These are phyloP conservation scores for Procambarus virginalis DNA, from an alignment of 1,140 invertebrate genomes.

Conservation along the genomic window DNA sequence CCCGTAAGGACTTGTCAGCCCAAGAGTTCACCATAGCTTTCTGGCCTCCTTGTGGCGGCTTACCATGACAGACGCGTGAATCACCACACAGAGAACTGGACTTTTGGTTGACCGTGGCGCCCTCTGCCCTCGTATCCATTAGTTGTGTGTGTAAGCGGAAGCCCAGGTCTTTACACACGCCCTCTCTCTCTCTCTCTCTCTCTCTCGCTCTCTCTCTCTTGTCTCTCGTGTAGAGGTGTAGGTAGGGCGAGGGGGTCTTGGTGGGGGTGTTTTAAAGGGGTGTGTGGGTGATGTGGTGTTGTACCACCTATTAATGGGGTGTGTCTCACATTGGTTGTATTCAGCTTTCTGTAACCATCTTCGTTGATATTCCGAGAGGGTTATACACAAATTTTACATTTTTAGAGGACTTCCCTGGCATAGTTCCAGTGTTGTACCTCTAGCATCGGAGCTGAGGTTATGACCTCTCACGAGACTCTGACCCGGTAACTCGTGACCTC, in stretches of 20 bases:
- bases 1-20: not conserved
- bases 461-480: no score
- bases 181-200: not conserved
- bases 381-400: no score
- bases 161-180: not conserved
- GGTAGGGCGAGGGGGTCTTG: not conserved
- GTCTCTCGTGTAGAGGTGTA: not conserved
- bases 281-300: not conserved
- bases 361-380: no score
- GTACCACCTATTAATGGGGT: no score
- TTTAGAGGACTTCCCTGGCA: no score
- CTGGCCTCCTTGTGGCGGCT: not conserved
- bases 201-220: not conserved
- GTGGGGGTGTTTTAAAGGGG: not conserved
- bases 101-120: not conserved
- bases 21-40: not conserved
- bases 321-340: no score
- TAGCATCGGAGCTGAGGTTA: no score
- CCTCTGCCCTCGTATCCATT: not conserved
- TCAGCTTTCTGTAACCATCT: no score
- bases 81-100: not conserved
- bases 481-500: no score
- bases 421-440: no score
- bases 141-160: not conserved
- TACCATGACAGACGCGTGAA: constrained; percentile 21